phyloP scores from a whole-genome alignment of 2,888 invertebrate genomes.

The Polylopha cassiicola region DNA sequence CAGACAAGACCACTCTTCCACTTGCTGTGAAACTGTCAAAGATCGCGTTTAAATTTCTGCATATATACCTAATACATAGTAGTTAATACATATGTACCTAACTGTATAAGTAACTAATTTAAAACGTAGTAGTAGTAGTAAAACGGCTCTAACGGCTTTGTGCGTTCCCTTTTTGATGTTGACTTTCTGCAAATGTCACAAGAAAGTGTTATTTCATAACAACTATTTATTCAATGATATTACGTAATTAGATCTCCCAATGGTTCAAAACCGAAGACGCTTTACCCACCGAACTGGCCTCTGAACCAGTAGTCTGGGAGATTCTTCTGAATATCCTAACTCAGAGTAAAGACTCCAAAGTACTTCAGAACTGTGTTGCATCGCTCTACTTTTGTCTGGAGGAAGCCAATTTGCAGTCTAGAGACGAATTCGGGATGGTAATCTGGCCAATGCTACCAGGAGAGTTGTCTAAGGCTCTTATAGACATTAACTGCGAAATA shows the following conservation, averaged over 20 bases:
- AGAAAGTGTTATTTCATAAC: too few relatives aligned
- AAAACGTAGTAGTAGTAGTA: too few relatives aligned
- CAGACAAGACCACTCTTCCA: too few relatives aligned
- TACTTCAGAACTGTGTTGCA: slow-evolving; percentile 49
- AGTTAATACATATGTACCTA: too few relatives aligned
- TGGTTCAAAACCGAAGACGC: slow-evolving; percentile 59
- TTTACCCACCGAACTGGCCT: slow-evolving; percentile 52
- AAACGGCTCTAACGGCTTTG: too few relatives aligned
- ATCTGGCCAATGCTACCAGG: slow-evolving; percentile 58
- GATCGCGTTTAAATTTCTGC: too few relatives aligned
- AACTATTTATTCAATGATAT: slow-evolving; percentile 1
- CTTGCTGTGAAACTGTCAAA: too few relatives aligned
- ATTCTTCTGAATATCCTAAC: slow-evolving; percentile 53
- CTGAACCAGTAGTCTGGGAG: slow-evolving; percentile 54
- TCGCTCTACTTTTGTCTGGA: slow-evolving; percentile 47
- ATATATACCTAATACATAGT: too few relatives aligned
- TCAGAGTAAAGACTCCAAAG: slow-evolving; percentile 36
- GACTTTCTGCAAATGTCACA: too few relatives aligned
- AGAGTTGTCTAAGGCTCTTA: slow-evolving; percentile 51
- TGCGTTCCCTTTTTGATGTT: too few relatives aligned
- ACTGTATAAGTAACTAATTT: too few relatives aligned
- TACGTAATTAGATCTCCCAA: slow-evolving; percentile 48
- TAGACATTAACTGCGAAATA: slow-evolving; percentile 46
- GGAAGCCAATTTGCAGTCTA: slow-evolving; percentile 41
- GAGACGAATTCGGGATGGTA: slow-evolving; percentile 42